Percentiles rank a stretch among this genome's conserved stretches.
Conservation (phyloP, 2,888 invertebrate genomes). For the Lasioglossum oenotherae region DNA sequence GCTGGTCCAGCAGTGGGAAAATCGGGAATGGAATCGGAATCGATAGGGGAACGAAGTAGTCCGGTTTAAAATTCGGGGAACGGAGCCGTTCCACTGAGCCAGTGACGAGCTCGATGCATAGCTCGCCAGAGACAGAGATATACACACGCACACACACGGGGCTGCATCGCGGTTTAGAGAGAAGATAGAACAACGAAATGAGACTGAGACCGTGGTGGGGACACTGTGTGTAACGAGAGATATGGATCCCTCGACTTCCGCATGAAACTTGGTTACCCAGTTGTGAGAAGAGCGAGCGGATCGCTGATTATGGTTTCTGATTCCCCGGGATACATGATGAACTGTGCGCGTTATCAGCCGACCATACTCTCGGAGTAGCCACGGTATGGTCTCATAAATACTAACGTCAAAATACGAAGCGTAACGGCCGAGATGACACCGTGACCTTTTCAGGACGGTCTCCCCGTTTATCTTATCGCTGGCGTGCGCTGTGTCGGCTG, state of each 20-base stretch:
- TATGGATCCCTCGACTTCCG: constrained; percentile 53
- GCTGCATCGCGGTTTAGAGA: constrained; percentile 16
- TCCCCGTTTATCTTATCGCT: not conserved
- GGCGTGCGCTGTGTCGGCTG: not conserved
- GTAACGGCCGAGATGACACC: constrained; percentile 1
- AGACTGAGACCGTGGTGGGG: constrained; percentile 46
- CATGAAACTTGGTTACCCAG: constrained; percentile 41
- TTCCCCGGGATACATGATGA: not conserved
- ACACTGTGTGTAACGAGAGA: constrained; percentile 43
- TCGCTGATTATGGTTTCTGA: not conserved
- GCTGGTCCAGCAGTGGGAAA: not conserved
- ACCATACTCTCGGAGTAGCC: not conserved
- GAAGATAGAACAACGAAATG: constrained; percentile 29
- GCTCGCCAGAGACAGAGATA: constrained; percentile 5
- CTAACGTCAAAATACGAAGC: not conserved
- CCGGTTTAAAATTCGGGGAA: constrained; percentile 33
- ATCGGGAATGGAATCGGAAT: not conserved
- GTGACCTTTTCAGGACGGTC: not conserved
- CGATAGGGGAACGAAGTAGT: not conserved
- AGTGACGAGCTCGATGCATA: not conserved
- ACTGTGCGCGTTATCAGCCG: not conserved
- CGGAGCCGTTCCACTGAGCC: not conserved
- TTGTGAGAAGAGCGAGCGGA: constrained; percentile 8
- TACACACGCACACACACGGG: not conserved
- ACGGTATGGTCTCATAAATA: not conserved